Evolutionary conservation across 1,140 invertebrate species (phyloP).

Genomic region (Cydia splendana): DNA sequence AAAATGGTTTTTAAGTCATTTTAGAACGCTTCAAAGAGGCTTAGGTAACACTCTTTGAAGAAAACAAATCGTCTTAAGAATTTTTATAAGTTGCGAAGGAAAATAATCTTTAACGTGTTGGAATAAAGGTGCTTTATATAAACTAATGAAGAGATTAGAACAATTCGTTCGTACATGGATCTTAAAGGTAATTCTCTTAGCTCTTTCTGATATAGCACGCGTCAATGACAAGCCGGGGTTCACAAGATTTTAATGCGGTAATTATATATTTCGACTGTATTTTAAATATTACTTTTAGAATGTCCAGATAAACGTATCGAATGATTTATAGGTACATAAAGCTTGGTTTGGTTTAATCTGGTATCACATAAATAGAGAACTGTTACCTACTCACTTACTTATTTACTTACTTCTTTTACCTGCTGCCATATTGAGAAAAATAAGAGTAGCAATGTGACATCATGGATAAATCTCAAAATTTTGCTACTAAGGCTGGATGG

Average conservation of each 20-base stretch:
- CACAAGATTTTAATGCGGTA: constrained; percentile 12
- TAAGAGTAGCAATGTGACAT: no score
- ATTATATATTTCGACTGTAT: not conserved
- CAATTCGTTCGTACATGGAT: constrained; percentile 45
- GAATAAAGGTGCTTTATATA: constrained; percentile 40
- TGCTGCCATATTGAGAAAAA: no score
- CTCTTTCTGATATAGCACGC: constrained; percentile 54
- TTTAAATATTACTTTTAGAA: not conserved
- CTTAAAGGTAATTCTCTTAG: constrained; percentile 48
- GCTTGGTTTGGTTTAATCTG: no score
- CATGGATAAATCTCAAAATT: no score
- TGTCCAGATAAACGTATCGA: no score
- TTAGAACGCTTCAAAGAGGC: constrained; percentile 27
- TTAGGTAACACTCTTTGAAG: constrained; percentile 40
- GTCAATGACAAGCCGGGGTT: constrained; percentile 42
- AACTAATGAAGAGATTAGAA: constrained; percentile 55
- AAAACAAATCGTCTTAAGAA: constrained; percentile 47
- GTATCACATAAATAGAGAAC: no score
- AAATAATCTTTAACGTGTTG: constrained; percentile 39
- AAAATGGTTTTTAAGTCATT: constrained; percentile 31
- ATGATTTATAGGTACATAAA: no score
- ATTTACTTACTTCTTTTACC: no score
- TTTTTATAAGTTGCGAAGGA: constrained; percentile 37
- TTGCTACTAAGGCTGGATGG: no score
- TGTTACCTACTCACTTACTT: no score